phyloP scores from a whole-genome alignment of 2,113 vertebrate genomes.

The Rhodinocichla rosea region DNA sequence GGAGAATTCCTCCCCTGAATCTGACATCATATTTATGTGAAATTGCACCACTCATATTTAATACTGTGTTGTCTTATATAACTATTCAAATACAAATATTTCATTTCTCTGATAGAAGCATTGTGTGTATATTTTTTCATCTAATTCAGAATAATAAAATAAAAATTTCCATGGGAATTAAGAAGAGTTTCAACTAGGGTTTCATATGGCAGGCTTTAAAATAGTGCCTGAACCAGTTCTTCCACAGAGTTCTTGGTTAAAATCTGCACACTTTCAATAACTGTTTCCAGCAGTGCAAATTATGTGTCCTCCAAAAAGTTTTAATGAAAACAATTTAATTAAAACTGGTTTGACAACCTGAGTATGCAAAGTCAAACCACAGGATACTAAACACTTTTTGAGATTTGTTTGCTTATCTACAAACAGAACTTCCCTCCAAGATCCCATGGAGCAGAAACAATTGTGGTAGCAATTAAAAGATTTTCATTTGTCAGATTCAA shows the following conservation, averaged over 20 bases:
- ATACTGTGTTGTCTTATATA: neutral
- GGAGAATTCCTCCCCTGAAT: neutral
- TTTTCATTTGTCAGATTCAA: slow-evolving; percentile 59
- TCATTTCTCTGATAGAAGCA: neutral
- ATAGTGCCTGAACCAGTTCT: slow-evolving; percentile 52
- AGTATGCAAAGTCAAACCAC: slow-evolving; percentile 42
- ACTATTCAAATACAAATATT: neutral
- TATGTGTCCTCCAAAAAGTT: slow-evolving; percentile 36
- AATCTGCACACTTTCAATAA: slow-evolving; percentile 37
- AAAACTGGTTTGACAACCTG: slow-evolving; percentile 61
- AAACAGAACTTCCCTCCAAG: slow-evolving; percentile 57
- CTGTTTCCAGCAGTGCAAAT: slow-evolving; percentile 50
- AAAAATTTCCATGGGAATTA: neutral
- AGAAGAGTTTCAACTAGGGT: neutral
- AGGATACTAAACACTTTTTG: slow-evolving; percentile 28
- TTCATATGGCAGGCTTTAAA: slow-evolving; percentile 53
- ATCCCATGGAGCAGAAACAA: slow-evolving; percentile 48
- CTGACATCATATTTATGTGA: neutral
- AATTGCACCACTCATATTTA: neutral
- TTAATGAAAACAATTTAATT: slow-evolving; percentile 58
- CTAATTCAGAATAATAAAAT: neutral
- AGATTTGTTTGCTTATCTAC: slow-evolving; percentile 27
- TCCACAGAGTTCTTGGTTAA: slow-evolving; percentile 38
- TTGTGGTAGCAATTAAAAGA: slow-evolving; percentile 46
- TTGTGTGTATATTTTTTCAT: neutral